Evolutionary conservation across 37 sponge, comb jelly and placozoan genomes (phyloP).

Genomic region (Amphimedon queenslandica): DNA sequence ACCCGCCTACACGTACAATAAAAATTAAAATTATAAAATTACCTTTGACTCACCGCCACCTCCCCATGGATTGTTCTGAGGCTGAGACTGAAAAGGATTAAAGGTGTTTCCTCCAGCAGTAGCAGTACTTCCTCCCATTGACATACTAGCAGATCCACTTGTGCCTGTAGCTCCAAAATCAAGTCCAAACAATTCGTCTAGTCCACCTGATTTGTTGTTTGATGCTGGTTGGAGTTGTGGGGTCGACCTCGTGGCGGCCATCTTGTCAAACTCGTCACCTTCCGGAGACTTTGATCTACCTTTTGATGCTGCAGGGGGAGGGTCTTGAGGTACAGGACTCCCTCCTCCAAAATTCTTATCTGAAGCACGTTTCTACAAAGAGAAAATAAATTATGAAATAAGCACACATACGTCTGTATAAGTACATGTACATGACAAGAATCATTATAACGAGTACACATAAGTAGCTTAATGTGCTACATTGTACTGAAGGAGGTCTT

Average conservation of each 20-base stretch:
- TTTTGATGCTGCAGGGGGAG: background rate
- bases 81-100: conserved; percentile 11
- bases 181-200: conserved; percentile 8
- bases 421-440: background rate
- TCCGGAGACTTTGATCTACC: background rate
- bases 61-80: conserved; percentile 21
- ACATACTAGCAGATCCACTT: background rate
- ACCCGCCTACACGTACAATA: background rate
- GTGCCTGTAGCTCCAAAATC: too few relatives aligned
- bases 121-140: background rate
- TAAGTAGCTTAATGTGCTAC: background rate
- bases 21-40: too few relatives aligned
- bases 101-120: background rate
- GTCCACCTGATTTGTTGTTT: background rate
- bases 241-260: background rate
- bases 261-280: background rate
- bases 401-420: background rate
- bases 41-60: background rate
- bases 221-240: background rate
- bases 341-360: background rate
- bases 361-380: background rate
- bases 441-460: background rate
- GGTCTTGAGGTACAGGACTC: background rate
- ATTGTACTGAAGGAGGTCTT: too few relatives aligned
- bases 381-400: background rate